Evolutionary conservation across 2,113 vertebrate genomes (phyloP).

Genomic region (Phaethornis superciliosus): DNA sequence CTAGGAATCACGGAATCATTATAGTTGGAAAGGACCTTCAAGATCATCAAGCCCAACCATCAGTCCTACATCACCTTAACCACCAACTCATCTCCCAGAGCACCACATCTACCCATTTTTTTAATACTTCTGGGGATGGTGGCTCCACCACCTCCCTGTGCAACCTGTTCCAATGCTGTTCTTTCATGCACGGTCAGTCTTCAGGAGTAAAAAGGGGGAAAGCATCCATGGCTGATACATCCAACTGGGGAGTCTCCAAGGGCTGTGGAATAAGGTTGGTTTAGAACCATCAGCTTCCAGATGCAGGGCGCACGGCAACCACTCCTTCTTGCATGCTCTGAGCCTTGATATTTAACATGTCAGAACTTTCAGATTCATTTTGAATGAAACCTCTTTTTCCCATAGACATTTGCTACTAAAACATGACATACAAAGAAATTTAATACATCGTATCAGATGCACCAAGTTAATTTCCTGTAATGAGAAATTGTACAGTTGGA

Average conservation of each 20-base stretch:
- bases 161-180: neutral
- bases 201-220: neutral
- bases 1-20: too few relatives aligned
- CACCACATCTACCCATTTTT: too few relatives aligned
- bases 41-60: too few relatives aligned
- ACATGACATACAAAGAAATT: neutral
- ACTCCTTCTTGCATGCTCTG: neutral
- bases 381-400: neutral
- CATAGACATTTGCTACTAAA: neutral
- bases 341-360: neutral
- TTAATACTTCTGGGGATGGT: too few relatives aligned
- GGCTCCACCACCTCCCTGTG: too few relatives aligned
- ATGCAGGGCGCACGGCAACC: neutral
- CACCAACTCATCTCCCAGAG: too few relatives aligned
- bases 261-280: neutral
- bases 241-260: neutral
- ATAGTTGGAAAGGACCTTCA: too few relatives aligned
- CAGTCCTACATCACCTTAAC: too few relatives aligned
- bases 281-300: neutral
- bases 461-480: constrained; percentile 12
- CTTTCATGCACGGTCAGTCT: neutral
- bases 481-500: neutral
- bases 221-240: neutral
- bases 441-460: constrained; percentile 1
- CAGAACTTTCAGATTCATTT: constrained; percentile 6